Conservation (phyloP, 2,113 vertebrate genomes). For the Saccopteryx bilineata region DNA sequence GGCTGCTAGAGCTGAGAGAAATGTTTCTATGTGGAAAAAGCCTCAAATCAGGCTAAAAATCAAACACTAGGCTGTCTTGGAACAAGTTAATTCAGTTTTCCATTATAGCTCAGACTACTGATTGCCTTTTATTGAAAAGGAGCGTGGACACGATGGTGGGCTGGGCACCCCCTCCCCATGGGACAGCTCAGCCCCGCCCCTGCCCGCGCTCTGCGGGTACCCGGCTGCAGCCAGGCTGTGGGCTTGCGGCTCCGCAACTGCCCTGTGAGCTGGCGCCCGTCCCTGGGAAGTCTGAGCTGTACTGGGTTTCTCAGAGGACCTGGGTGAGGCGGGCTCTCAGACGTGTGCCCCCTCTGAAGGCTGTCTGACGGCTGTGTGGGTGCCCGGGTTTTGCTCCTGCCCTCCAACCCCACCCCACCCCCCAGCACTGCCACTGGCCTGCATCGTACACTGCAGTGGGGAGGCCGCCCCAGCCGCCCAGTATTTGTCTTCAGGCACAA, state of each 20-base stretch:
- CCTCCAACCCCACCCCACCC: neutral
- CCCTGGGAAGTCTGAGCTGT: neutral
- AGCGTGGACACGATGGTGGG: neutral
- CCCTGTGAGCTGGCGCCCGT: neutral
- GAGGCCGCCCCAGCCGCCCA: neutral
- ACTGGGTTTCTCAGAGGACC: neutral
- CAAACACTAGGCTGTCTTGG: neutral
- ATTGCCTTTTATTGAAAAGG: neutral
- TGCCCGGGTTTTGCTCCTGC: neutral
- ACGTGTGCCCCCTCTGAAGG: neutral
- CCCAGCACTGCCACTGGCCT: neutral
- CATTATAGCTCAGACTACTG: neutral
- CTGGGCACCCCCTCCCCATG: neutral
- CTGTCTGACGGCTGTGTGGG: neutral
- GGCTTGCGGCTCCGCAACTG: neutral
- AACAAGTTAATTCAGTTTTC: neutral
- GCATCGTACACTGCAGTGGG: fast-evolving
- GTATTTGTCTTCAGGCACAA: neutral
- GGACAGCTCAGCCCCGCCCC: neutral
- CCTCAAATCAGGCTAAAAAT: constrained; percentile 2
- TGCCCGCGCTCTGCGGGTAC: neutral
- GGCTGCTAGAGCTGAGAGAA: neutral
- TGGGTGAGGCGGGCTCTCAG: neutral
- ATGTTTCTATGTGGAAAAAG: neutral
- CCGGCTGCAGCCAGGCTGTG: neutral